Conservation (phyloP, 1,140 invertebrate species). For the Drosophila burlai region DNA sequence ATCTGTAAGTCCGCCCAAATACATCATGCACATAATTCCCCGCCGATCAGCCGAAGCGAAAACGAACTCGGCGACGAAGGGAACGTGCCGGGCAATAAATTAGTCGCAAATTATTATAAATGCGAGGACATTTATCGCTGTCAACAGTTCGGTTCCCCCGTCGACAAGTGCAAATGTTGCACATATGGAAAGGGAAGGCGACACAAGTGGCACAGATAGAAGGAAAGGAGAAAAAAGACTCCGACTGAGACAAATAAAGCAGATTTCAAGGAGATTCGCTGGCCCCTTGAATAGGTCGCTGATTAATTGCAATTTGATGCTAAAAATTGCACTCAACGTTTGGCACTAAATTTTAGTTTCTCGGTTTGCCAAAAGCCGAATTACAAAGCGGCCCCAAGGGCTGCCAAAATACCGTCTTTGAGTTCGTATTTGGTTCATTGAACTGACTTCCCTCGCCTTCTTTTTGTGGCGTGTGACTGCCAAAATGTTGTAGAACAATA, state of each 20-base stretch:
- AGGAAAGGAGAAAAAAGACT: background rate
- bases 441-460: conserved; percentile 3
- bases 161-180: conserved; percentile 67
- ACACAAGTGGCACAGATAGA: conserved; percentile 21
- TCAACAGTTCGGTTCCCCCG: conserved; percentile 55
- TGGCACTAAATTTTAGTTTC: conserved; percentile 49
- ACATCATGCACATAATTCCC: conserved; percentile 43
- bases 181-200: conserved; percentile 17
- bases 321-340: conserved; percentile 68
- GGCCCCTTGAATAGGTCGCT: conserved; percentile 43
- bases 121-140: conserved; percentile 75
- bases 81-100: conserved; percentile 72
- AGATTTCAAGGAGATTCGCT: conserved; percentile 45
- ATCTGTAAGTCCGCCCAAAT: conserved; percentile 59
- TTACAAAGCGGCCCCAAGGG: conserved; percentile 25
- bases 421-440: conserved; percentile 25
- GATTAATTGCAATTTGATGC: conserved; percentile 82
- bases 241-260: conserved; percentile 20
- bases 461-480: background rate
- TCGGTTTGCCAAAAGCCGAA: conserved; percentile 37
- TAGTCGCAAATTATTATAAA: conserved; percentile 83
- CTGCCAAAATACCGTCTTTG: conserved; percentile 19
- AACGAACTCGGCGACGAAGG: conserved; percentile 23
- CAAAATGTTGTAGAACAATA: conserved; percentile 37
- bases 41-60: conserved; percentile 43